Evolutionary conservation across 1,140 invertebrate genomes (phyloP), one percentile per base, ranked within the genome.

Genomic region (Cepaea nemoralis): DNA sequence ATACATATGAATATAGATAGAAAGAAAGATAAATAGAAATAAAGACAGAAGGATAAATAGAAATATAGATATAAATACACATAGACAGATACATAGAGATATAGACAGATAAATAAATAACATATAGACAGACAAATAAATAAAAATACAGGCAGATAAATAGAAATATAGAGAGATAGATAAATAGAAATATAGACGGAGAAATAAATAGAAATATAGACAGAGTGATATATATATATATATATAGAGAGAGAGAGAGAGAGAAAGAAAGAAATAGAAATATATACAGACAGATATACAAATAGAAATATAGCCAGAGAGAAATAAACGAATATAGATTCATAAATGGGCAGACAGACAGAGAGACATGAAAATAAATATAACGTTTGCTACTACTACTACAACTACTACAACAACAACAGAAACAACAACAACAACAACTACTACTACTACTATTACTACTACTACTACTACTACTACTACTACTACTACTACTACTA

Each of bases 11-110:
- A 63, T 48, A 77, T 5, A 77, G 76, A 55, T 16, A 63, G 76
- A 77, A 48, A 77, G 48, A 55, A 50, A 77, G 76, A 63, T 48
- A 77, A 31, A 77, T 48, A 77, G 45, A 77, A 50, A 77, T 48
- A 63, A 50, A 55, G 50, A 42, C 40, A 77, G 48, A 77, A 5
- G 63, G 76, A 63, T 16, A 77, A 50, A 77, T 5, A 77, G 55
- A 77, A 5, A 77, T 2, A 77, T 6, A 77, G 76, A 77, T 8
- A 50, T 14, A 59, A 12, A 37, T 31, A 55, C 22, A 59, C 6
- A 63, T 1, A 14, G 76, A 37, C 27, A 63, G 48, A 37, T 31
- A 63, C n/a, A 77, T 22, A 77, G 45, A 63, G 48, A 37, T 6
- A 59, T n/a, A 59, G 48, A 63, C 27, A 31, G 50, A 59, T 6